A percentile compares a stretch with the other conserved stretches of the same genome.
Conservation (phyloP, 2,797 vertebrate species). For the Iguana delicatissima region DNA sequence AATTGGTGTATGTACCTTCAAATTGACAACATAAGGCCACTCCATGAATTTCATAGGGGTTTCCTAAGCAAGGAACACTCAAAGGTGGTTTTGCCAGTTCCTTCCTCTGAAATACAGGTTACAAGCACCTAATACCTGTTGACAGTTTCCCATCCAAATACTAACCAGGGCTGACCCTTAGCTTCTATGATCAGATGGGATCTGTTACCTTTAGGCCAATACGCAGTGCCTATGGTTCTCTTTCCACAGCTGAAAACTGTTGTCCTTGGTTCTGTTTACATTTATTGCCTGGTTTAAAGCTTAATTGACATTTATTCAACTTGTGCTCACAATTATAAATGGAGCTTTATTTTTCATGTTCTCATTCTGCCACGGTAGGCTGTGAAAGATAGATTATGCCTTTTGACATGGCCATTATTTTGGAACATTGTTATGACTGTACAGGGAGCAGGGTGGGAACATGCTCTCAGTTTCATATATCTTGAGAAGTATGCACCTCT, state of each 20-base stretch:
- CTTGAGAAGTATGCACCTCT: neutral
- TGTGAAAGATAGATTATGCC: neutral
- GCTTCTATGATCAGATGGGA: too few relatives aligned
- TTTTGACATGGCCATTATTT: slow-evolving; percentile 13
- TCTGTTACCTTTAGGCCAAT: neutral
- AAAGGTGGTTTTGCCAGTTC: too few relatives aligned
- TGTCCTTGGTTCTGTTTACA: neutral
- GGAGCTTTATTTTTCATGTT: neutral
- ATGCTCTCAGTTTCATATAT: neutral
- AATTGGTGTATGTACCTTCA: too few relatives aligned
- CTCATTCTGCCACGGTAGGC: neutral
- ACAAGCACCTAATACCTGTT: too few relatives aligned
- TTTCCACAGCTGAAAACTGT: neutral
- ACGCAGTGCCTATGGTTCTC: neutral
- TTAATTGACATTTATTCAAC: slow-evolving; percentile 4
- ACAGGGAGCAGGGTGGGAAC: neutral
- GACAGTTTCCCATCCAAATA: too few relatives aligned
- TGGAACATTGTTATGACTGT: neutral
- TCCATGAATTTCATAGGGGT: too few relatives aligned
- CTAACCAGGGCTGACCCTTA: too few relatives aligned
- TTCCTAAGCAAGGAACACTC: too few relatives aligned
- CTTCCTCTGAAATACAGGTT: too few relatives aligned
- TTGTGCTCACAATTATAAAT: neutral
- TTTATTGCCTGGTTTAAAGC: neutral
- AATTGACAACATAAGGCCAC: too few relatives aligned